Evolutionary conservation across 2,888 invertebrate species (phyloP).

Genomic region (Drosophila stalkeri): DNA sequence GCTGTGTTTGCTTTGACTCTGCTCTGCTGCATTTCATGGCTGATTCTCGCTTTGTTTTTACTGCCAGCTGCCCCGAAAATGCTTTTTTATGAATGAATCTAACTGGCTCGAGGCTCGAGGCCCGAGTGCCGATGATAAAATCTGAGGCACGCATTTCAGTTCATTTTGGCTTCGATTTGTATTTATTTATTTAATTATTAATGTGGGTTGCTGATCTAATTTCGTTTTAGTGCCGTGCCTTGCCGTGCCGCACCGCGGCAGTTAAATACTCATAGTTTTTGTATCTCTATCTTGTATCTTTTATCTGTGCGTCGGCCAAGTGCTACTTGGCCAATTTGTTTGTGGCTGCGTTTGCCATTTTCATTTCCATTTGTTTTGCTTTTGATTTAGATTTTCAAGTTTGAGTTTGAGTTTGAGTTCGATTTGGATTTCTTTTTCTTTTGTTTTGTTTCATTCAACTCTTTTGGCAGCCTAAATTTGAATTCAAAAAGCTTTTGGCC

Average conservation of each 20-base stretch:
- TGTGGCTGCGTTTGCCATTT: conserved; percentile 31
- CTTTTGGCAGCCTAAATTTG: conserved; percentile 52
- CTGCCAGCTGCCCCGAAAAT: conserved; percentile 1
- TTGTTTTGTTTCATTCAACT: conserved; percentile 63
- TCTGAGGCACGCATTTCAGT: conserved; percentile 23
- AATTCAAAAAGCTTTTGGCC: conserved; percentile 50
- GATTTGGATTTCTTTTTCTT: conserved; percentile 29
- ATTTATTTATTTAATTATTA: conserved; percentile 17
- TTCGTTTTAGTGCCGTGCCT: conserved; percentile 25
- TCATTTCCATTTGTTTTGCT: conserved; percentile 5
- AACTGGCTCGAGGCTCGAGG: conserved; percentile 1
- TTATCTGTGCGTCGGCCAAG: conserved; percentile 30
- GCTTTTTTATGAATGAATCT: conserved; percentile 33
- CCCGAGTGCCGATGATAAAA: conserved; percentile 21
- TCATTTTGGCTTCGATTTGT: conserved; percentile 27
- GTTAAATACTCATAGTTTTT: conserved; percentile 25
- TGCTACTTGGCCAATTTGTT: conserved; percentile 47
- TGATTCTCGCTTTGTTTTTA: not conserved
- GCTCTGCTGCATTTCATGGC: not conserved
- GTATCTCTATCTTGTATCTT: conserved; percentile 33
- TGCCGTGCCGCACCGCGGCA: conserved; percentile 24
- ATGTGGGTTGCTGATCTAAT: conserved; percentile 52
- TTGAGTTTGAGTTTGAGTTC: not conserved
- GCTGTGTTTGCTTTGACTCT: conserved; percentile 13
- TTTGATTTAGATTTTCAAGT: conserved; percentile 7